Percentiles rank a stretch among this genome's conserved stretches.
These are phyloP conservation scores for Zosterops hypoxanthus DNA, from an alignment of 2,113 vertebrate genomes.

Conservation along the genomic window DNA sequence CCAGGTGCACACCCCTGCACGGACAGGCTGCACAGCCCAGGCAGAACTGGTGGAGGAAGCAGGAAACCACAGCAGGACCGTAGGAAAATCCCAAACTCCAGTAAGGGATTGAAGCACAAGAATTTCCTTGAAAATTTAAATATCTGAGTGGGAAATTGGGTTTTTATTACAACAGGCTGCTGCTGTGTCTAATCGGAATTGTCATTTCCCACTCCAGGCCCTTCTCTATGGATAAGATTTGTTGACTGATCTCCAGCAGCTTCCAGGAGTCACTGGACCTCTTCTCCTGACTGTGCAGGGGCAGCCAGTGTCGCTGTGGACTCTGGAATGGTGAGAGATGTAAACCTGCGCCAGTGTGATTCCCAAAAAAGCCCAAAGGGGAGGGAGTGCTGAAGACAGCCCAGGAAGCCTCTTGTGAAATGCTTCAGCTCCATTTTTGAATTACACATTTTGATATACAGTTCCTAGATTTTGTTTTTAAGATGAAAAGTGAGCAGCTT, in stretches of 20 bases:
- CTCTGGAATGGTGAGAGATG: not conserved
- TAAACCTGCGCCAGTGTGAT: not conserved
- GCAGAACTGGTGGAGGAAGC: not conserved
- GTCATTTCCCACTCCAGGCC: not conserved
- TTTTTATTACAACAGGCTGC: not conserved
- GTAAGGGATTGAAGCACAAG: not conserved
- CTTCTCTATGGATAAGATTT: not conserved
- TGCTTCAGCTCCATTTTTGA: not conserved
- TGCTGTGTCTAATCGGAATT: not conserved
- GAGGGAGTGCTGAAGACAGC: not conserved
- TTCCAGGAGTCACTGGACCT: not conserved
- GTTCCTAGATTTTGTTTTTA: not conserved
- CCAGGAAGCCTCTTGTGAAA: not conserved
- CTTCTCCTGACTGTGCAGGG: not conserved
- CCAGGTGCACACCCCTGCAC: not conserved
- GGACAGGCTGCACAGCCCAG: not conserved
- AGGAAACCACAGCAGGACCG: not conserved
- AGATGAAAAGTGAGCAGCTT: not conserved
- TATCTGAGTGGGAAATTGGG: not conserved
- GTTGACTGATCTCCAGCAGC: not conserved
- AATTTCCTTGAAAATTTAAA: not conserved
- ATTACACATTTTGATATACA: not conserved
- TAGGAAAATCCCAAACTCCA: not conserved
- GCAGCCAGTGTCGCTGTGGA: not conserved
- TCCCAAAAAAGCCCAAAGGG: not conserved